These are phyloP conservation scores for Campylomormyrus tamandua DNA, from an alignment of 2,113 vertebrate genomes.

Conservation along the genomic window DNA sequence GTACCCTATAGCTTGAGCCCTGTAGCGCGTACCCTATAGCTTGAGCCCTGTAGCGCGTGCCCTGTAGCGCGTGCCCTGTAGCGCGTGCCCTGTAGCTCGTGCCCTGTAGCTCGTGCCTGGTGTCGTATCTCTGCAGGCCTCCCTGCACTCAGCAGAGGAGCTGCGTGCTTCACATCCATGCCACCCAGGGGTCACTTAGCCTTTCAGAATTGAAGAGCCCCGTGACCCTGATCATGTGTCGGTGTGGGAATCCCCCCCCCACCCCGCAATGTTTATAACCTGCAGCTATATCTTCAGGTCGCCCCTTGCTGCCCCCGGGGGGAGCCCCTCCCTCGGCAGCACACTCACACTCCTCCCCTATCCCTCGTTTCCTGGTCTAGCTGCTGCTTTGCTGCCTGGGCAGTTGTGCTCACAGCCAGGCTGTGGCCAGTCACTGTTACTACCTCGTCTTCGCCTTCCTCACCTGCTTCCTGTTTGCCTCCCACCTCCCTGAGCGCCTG, in stretches of 20 bases:
- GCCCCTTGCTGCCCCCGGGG: neutral
- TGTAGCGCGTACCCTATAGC: too few relatives aligned
- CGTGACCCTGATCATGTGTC: neutral
- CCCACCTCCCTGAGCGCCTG: slow-evolving; percentile 65
- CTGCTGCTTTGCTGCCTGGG: slow-evolving; percentile 59
- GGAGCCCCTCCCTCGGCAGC: neutral
- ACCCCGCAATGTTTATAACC: neutral
- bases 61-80: neutral
- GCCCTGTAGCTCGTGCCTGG: neutral
- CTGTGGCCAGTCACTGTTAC: slow-evolving; percentile 55
- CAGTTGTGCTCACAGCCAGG: slow-evolving; percentile 45
- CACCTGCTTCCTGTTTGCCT: slow-evolving; percentile 67
- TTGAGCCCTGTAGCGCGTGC: too few relatives aligned
- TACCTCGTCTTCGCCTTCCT: slow-evolving; percentile 67
- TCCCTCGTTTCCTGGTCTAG: slow-evolving; percentile 38
- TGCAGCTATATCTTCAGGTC: neutral
- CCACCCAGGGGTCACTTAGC: neutral
- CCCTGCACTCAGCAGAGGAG: neutral
- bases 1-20: neutral
- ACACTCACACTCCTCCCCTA: neutral
- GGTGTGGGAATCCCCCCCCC: neutral
- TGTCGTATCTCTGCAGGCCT: neutral
- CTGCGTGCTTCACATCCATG: neutral
- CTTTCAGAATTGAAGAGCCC: neutral
- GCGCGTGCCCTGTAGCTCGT: too few relatives aligned